Evolutionary conservation across 1,140 invertebrate species (phyloP), one percentile per base, ranked within the genome.

Genomic region (Musca domestica): DNA sequence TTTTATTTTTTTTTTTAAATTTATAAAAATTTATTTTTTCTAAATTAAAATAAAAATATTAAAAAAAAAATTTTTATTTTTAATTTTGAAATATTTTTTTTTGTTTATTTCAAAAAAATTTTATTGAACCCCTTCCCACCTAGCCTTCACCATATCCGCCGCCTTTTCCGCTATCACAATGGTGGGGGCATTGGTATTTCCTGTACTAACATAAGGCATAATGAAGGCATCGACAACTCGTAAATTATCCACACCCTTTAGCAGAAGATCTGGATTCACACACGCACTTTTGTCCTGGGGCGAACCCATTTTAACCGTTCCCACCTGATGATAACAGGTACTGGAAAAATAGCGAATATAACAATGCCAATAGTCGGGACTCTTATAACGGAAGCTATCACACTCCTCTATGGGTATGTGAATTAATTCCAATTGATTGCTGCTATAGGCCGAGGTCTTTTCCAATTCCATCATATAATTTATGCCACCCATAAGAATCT

Each of bases 111-210:
- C 49, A 5, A n/a, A 49, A 49, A 19, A 15, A n/a, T n/a, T 49
- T 5, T 14, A 2, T 12, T n/a, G 3, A 25, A 27, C 7, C 15
- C 56, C 22, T n/a, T 14, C 91, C 91, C 92, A 72, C 86, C 82
- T 71, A 86, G 5, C 83, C 72, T 85, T 89, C n/a, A 92, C 88
- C 74, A 91, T 84, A 71, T 92, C 89, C 0, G 87, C 84, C 1
- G 85, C 91, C 72, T 90, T 92, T 76, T 93, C 91, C 0, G 85
- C 92, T 48, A 94, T 90, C 86, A 91, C 92, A 52, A 92, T 89
- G 0, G 86, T 86, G 0, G 91, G 86, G 4, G 89, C 91, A 76
- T 92, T 92, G 0, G 90, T 92, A 69, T 92, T 91, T 1, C 87
- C 91, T 20, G 87, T 85, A 0, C 88, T 83, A 15, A 93, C 85